phyloP scores from a whole-genome alignment of 2,888 invertebrate species.

The Peribatodes rhomboidaria region DNA sequence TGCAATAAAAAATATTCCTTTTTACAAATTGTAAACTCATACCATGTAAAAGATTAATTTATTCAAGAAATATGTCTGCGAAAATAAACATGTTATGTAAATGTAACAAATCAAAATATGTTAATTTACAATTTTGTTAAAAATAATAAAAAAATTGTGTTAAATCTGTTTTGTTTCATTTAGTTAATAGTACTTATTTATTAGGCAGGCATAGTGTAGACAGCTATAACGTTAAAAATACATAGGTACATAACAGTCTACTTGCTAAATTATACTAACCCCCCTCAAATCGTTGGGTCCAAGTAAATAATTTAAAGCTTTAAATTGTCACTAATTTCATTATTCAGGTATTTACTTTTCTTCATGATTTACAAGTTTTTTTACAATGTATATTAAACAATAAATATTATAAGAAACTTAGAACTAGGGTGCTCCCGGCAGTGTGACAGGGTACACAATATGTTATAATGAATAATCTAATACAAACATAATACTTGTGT shows the following conservation, averaged over 20 bases:
- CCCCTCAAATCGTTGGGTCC: slow-evolving; percentile 1
- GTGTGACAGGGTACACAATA: not conserved
- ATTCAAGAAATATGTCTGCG: slow-evolving; percentile 18
- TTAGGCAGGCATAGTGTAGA: not conserved
- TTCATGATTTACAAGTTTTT: not conserved
- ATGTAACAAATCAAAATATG: slow-evolving; percentile 6
- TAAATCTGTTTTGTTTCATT: slow-evolving; percentile 4
- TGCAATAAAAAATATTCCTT: slow-evolving; percentile 13
- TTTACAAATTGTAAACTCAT: slow-evolving; percentile 9
- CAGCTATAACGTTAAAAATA: not conserved
- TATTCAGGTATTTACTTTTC: not conserved
- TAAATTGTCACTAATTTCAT: slow-evolving; percentile 24
- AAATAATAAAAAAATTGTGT: slow-evolving; percentile 1
- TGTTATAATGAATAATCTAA: slow-evolving; percentile 10
- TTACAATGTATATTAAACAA: not conserved
- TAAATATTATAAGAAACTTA: not conserved
- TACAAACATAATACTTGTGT: slow-evolving; percentile 21
- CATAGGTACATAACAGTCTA: slow-evolving; percentile 6
- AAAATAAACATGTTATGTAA: not conserved
- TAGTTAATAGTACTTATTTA: not conserved
- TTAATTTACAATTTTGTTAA: slow-evolving; percentile 14
- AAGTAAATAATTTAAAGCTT: slow-evolving; percentile 37
- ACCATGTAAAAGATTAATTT: slow-evolving; percentile 7
- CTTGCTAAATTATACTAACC: slow-evolving; percentile 25
- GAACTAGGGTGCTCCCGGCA: not conserved